phyloP scores from a whole-genome alignment of 2,888 invertebrate species.

The Dexiosoma caninum region DNA sequence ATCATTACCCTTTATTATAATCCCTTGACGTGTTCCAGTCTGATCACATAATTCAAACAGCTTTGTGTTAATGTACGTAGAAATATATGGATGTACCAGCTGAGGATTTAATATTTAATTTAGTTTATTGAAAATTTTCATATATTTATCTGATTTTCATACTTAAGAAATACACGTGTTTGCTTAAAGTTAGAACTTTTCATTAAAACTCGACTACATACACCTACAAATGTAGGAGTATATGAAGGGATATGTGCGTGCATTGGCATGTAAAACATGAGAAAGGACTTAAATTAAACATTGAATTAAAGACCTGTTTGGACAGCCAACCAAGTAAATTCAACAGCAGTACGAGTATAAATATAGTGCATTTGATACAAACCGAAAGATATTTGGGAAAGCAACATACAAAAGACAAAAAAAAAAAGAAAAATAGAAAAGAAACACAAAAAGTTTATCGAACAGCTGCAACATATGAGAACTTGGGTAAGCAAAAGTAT shows the following conservation, averaged over 20 bases:
- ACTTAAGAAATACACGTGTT: background rate
- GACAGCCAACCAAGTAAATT: constrained; percentile 35
- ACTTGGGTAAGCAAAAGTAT: constrained; percentile 51
- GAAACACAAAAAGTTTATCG: constrained; percentile 54
- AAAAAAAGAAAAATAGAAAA: background rate
- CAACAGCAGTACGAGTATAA: constrained; percentile 5
- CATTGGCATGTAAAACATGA: constrained; percentile 15
- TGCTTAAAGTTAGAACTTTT: constrained; percentile 38
- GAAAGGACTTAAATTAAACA: constrained; percentile 41
- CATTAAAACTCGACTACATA: constrained; percentile 28
- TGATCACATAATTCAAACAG: background rate
- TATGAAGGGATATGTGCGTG: background rate
- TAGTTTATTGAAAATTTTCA: background rate
- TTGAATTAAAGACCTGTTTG: constrained; percentile 40
- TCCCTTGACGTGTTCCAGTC: background rate
- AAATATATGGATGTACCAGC: background rate
- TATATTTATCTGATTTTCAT: background rate
- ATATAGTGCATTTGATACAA: background rate
- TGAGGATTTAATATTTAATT: background rate
- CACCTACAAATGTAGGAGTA: background rate
- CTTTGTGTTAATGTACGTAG: background rate
- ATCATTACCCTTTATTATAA: no score
- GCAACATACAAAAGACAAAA: no score
- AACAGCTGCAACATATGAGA: constrained; percentile 61
- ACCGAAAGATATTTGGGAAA: background rate